A percentile compares a stretch with the other conserved stretches of the same genome.
Conservation (phyloP, 2,797 vertebrate genomes). For the Helostoma temminkii region DNA sequence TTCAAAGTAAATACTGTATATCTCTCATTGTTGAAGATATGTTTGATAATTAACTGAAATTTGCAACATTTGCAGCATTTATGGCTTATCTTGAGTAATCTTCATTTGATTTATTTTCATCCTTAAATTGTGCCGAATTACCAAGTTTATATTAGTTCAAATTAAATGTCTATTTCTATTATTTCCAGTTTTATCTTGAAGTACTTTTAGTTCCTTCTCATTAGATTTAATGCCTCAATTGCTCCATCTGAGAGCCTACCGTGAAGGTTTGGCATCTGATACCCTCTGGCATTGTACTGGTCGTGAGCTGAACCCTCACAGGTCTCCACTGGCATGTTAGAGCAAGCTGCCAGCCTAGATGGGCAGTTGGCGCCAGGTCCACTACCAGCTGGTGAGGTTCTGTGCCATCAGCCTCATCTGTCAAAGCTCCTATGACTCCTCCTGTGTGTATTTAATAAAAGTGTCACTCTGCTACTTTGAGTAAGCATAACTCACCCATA, state of each 20-base stretch:
- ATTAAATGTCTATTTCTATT: constrained; percentile 37
- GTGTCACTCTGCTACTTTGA: constrained; percentile 35
- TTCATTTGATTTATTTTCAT: too few relatives aligned
- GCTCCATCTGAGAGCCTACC: constrained; percentile 72
- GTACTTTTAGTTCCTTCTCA: constrained; percentile 53
- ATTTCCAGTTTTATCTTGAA: constrained; percentile 19
- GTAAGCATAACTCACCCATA: constrained; percentile 45
- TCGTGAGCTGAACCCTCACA: constrained; percentile 73
- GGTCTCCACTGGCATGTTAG: constrained; percentile 81
- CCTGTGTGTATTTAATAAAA: constrained; percentile 53
- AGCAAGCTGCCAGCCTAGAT: constrained; percentile 81
- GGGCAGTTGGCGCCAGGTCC: constrained; percentile 82
- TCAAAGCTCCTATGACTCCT: constrained; percentile 58
- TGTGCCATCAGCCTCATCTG: constrained; percentile 77
- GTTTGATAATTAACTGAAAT: not conserved
- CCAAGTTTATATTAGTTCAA: too few relatives aligned
- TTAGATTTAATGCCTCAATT: constrained; percentile 74
- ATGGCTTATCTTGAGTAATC: too few relatives aligned
- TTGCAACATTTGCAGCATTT: not conserved
- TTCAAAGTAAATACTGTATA: too few relatives aligned
- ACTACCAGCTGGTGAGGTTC: constrained; percentile 82
- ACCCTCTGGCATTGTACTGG: constrained; percentile 75
- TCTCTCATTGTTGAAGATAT: too few relatives aligned
- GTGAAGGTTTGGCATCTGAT: constrained; percentile 75
- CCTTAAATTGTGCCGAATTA: too few relatives aligned